phyloP scores from a whole-genome alignment of 2,113 vertebrate species.

The Macrotus californicus region DNA sequence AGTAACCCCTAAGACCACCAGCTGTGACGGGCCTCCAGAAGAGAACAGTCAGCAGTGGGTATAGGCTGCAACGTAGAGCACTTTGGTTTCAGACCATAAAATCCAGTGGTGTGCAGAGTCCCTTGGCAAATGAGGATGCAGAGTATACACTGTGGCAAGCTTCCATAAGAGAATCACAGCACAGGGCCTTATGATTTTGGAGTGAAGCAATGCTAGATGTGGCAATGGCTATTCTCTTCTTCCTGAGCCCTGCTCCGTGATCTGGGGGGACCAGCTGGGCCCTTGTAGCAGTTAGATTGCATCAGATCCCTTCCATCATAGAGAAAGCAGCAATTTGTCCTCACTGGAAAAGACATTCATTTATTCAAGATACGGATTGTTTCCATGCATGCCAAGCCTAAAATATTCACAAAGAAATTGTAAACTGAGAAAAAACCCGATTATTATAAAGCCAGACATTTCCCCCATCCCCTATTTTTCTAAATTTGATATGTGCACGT shows the following conservation, averaged over 20 bases:
- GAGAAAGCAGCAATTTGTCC: conserved; percentile 5
- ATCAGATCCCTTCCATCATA: not conserved
- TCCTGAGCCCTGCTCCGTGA: not conserved
- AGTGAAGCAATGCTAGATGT: not conserved
- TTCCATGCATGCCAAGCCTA: not conserved
- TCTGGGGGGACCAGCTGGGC: not conserved
- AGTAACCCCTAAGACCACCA: not conserved
- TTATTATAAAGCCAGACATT: not conserved
- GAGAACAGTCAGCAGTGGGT: not conserved
- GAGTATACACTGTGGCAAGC: not conserved
- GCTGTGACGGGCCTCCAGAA: not conserved
- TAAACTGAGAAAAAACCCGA: not conserved
- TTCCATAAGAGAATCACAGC: not conserved
- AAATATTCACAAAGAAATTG: not conserved
- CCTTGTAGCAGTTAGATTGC: not conserved
- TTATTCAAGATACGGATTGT: not conserved
- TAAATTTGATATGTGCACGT: not conserved
- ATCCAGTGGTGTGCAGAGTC: not conserved
- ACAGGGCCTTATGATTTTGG: not conserved
- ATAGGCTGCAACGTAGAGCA: not conserved
- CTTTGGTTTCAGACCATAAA: not conserved
- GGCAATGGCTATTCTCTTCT: not conserved
- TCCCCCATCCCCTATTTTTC: not conserved
- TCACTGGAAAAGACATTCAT: not conserved
- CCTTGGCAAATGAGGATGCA: not conserved